Base-by-base conservation (phyloP, 1,140 invertebrate genomes). In the Acromyrmex echinatior region DNA sequence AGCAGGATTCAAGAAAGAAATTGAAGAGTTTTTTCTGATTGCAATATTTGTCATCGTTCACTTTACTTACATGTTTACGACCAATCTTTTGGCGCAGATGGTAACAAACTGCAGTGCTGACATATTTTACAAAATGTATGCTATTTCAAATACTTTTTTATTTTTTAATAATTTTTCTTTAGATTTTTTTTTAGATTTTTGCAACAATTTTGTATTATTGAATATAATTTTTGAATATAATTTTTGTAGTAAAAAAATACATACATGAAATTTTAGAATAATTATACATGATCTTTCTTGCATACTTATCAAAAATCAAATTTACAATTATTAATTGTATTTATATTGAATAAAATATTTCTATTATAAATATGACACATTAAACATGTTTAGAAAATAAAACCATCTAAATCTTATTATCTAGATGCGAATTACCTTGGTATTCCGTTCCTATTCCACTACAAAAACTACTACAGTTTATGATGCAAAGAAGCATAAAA, bases 391-490 rank as follows among this genome's bases (percentile, higher is more conserved):
- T 56, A 18, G 35, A 60, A 1, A 65, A 65, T 62, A 63, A 56
- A 77, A 62, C 10, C 9, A 9, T 58, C 3, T 56, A 56, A 58
- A 51, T 51, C 31, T 76, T 3, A 35, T 21, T 56, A 45, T n/a
- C 10, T 68, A 86, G 86, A 51, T 87, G 56, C 3, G 6, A 86
- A 2, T 68, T 84, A 1, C 3, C 49, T 45, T 87, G 86, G 80
- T 45, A 87, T 74, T 28, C 31, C 1, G 14, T 21, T 2, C 70
- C 81, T 14, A 0, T 76, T 6, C 35, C 3, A 25, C 9, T 58
- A n/a, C 81, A 86, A 76, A 87, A 77, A 68, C 6, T 76, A 1
- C 28, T 86, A 2, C 10, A 49, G 4, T 28, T 76, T 12, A 58
- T 86, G n/a, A 45, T 87, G 6, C 70, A 39, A 53, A 28, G 86